Base-by-base conservation (phyloP, 2,797 vertebrate genomes). In the Galagoides demidoff region DNA sequence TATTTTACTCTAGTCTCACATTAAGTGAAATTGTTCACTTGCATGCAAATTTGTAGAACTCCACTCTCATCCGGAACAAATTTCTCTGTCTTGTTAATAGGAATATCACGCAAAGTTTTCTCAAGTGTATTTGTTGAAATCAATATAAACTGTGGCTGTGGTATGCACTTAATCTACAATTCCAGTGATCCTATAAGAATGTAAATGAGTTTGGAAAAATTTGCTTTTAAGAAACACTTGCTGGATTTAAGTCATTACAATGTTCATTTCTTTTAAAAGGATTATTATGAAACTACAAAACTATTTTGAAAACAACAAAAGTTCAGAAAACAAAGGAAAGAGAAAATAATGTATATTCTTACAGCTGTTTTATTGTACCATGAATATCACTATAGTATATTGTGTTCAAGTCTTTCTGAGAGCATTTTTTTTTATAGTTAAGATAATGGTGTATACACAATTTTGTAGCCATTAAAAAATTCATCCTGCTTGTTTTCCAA, bases 141-240 rank as follows among this genome's bases (percentile, higher is more conserved):
- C 34, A 73, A 20, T 64, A 85, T 74, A 64, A 85, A 89, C 3
- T 10, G 10, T 92, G 61, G 59, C 68, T 43, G 45, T 61, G 34
- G 6, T 81, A 39, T 66, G 94, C 55, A 61, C 3, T 83, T 84
- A n/a, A 90, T 49, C 64, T 79, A 90, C 1, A 88, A 57, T 84
- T 92, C 27, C 34, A 76, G 31, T 81, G 92, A 92, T 68, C 2
- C 1, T 61, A 71, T 68, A 73, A n/a, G 90, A 92, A 84, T 76
- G 11, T 49, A 90, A 88, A 89, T 79, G 64, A 79, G 3, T 71
- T 89, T 88, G 66, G 55, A n/a, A 52, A 86, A 74, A 87, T 17
- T 39, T 64, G 12, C 83, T 89, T 39, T 92, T 82, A 90, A 37
- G 27, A 95, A 71, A 90, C 27, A 74, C 17, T 96, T 91, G 71